phyloP scores from a whole-genome alignment of 2,797 vertebrate genomes.

The Molothrus aeneus region DNA sequence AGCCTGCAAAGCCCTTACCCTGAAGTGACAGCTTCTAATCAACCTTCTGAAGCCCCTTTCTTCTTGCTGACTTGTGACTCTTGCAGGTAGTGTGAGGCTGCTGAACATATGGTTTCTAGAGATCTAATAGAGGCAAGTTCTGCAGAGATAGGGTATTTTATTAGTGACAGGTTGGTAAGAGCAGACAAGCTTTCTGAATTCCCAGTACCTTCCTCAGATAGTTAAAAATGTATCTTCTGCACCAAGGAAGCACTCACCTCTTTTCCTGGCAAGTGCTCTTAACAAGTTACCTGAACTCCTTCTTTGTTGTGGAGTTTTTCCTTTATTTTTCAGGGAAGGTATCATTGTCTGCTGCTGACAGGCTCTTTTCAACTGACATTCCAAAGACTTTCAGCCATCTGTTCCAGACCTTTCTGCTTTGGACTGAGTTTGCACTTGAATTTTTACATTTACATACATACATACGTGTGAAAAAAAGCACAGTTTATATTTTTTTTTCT shows the following conservation, averaged over 20 bases:
- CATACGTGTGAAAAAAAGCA: neutral
- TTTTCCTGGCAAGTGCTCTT: neutral
- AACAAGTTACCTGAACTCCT: neutral
- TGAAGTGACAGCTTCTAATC: neutral
- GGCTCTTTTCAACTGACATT: conserved; percentile 10
- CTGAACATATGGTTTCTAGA: neutral
- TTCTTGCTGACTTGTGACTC: neutral
- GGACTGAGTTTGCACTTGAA: neutral
- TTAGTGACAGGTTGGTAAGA: neutral
- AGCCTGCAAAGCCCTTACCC: neutral
- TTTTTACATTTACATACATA: conserved; percentile 9
- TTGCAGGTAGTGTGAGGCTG: neutral
- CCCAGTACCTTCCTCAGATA: neutral
- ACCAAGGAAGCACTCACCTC: neutral
- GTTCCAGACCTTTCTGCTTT: conserved; percentile 32
- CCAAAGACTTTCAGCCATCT: conserved; percentile 31
- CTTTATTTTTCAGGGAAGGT: neutral
- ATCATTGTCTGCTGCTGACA: conserved; percentile 13
- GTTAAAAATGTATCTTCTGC: neutral
- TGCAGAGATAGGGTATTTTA: neutral
- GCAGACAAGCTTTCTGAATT: neutral
- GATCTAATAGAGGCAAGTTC: neutral
- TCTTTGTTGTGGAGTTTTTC: neutral
- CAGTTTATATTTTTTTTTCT: neutral
- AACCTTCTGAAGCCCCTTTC: neutral